phyloP scores from a whole-genome alignment of 2,888 invertebrate genomes.

The Drosophila meridionalis region DNA sequence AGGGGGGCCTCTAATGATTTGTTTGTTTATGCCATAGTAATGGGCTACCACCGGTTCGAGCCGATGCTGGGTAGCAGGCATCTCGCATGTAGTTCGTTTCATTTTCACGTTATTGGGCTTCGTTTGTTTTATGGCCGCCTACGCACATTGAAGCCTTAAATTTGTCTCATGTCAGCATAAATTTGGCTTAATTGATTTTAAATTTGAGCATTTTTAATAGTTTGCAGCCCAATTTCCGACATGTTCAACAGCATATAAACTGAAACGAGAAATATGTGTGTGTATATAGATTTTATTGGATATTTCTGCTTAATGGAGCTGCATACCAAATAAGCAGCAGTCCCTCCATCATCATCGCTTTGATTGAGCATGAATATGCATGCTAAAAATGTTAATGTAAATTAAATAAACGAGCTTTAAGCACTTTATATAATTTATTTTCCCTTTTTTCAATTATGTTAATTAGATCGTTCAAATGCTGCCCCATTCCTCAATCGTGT shows the following conservation, averaged over 20 bases:
- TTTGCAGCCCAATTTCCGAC: conserved; percentile 66
- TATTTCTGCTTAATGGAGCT: conserved; percentile 56
- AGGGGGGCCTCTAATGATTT: conserved; percentile 61
- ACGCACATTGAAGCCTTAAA: conserved; percentile 60
- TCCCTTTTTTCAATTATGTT: conserved; percentile 55
- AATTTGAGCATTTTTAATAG: conserved; percentile 72
- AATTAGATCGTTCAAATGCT: conserved; percentile 42
- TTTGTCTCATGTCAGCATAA: conserved; percentile 76
- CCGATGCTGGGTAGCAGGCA: conserved; percentile 11
- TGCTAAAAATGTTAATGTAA: conserved; percentile 68
- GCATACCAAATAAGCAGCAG: conserved; percentile 67
- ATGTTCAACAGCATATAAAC: conserved; percentile 45
- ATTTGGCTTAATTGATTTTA: conserved; percentile 79
- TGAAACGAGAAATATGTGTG: conserved; percentile 42
- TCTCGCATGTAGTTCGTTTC: conserved; percentile 57
- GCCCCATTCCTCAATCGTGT: conserved; percentile 36
- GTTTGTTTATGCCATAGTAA: conserved; percentile 67
- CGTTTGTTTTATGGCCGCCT: conserved; percentile 61
- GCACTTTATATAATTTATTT: conserved; percentile 63
- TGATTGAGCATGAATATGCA: conserved; percentile 75
- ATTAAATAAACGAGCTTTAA: conserved; percentile 72
- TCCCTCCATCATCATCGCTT: conserved; percentile 36
- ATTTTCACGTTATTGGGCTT: conserved; percentile 40
- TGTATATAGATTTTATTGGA: conserved; percentile 31
- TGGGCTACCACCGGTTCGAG: conserved; percentile 51